Conservation (phyloP, 30 jellyfish, hydroid and myxozoan genomes). For the Aurelia coerulea region DNA sequence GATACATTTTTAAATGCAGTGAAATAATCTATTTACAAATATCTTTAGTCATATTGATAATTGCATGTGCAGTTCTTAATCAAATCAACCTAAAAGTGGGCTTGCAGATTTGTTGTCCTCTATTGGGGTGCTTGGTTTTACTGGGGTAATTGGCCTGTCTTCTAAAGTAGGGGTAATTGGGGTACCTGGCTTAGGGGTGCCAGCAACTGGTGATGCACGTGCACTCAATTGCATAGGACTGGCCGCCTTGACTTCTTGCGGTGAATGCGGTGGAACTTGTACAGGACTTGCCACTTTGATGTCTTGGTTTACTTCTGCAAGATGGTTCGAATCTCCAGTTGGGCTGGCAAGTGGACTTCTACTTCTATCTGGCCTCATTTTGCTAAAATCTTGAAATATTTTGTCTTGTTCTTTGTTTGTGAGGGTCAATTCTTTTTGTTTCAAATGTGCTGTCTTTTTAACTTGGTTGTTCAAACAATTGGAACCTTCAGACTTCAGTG, state of each 20-base stretch:
- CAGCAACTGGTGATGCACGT: conserved; percentile 30
- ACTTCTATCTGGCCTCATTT: conserved; percentile 39
- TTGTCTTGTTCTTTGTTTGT: conserved; percentile 47
- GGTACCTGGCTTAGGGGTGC: conserved; percentile 26
- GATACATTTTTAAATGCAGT: no score
- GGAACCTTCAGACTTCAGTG: conserved; percentile 43
- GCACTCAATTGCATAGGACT: conserved; percentile 26
- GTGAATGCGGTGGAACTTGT: conserved; percentile 18
- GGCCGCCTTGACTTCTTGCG: conserved; percentile 19
- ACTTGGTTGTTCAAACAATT: conserved; percentile 59
- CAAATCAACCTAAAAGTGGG: no score
- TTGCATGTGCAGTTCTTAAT: no score
- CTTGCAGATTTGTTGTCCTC: no score
- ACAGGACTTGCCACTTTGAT: conserved; percentile 49
- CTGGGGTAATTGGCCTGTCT: conserved; percentile 35
- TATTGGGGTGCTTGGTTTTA: conserved; percentile 30
- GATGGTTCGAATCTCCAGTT: conserved; percentile 20
- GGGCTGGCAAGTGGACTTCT: conserved; percentile 47
- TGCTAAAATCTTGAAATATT: conserved; percentile 43
- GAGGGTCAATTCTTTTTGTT: conserved; percentile 28
- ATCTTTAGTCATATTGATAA: no score
- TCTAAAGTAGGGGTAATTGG: conserved; percentile 37
- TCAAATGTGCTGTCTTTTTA: conserved; percentile 31
- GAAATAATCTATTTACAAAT: no score
- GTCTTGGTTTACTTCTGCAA: conserved; percentile 40